A percentile compares a stretch with the other conserved stretches of the same genome.
phyloP scores from a whole-genome alignment of 2,797 vertebrate genomes.

The Cryptoblepharus egeriae region DNA sequence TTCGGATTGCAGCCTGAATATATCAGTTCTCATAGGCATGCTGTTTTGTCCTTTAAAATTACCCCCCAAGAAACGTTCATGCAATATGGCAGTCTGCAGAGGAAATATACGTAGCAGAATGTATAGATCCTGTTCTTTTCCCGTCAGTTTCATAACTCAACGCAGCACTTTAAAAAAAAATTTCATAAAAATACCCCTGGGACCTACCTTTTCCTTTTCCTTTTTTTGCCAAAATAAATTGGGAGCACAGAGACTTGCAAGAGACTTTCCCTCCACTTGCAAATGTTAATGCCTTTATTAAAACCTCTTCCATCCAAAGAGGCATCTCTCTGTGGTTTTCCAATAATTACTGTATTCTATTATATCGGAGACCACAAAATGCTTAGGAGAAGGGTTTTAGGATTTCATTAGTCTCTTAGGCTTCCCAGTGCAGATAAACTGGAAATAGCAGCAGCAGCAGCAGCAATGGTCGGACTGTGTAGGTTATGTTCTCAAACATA shows the following conservation, averaged over 20 bases:
- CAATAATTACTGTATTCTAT: conserved; percentile 47
- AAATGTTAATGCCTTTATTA: conserved; percentile 56
- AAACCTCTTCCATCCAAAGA: conserved; percentile 42
- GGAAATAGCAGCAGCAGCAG: not conserved
- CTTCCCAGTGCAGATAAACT: not conserved
- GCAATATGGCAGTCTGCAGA: not conserved
- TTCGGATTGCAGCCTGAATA: no score
- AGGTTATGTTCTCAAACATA: no score
- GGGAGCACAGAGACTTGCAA: conserved; percentile 39
- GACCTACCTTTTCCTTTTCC: not conserved
- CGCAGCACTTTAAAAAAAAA: conserved; percentile 39
- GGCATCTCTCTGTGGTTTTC: conserved; percentile 42
- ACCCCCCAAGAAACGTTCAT: not conserved
- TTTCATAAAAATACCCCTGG: not conserved
- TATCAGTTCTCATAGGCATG: not conserved
- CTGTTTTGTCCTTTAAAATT: not conserved
- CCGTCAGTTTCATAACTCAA: conserved; percentile 7
- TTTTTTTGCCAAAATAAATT: conserved; percentile 4
- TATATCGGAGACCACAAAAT: conserved; percentile 48
- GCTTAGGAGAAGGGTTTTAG: conserved; percentile 54
- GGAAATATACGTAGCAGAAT: conserved; percentile 6
- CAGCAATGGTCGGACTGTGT: not conserved
- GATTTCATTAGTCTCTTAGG: conserved; percentile 51
- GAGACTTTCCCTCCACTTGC: conserved; percentile 9
- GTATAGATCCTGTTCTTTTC: not conserved